Evolutionary conservation across 2,113 vertebrate genomes (phyloP), one percentile per base, ranked within the genome.

Genomic region (Chelonoidis abingdonii): DNA sequence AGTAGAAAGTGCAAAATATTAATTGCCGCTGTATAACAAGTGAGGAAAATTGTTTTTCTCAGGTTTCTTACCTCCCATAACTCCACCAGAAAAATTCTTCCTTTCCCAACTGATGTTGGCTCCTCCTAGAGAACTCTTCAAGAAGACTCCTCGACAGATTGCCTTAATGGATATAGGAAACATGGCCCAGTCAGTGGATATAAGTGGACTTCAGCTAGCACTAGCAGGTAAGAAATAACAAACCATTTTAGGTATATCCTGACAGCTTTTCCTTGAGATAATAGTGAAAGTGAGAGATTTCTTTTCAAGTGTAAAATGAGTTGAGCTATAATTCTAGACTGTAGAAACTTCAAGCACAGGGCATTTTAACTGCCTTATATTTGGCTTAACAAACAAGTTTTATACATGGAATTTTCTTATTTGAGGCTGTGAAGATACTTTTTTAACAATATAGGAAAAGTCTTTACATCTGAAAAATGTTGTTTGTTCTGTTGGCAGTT

Each of bases 1-100:
- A n/a, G 4, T 38, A 69, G 17, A n/a, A 11, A 50, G 84, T 69
- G 24, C 31, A 69, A 38, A 25, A 8, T 22, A 1, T 31, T 87
- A 44, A 22, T 31, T 83, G 50, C 7, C 38, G 0, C 13, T 56
- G 2, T 31, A 25, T 83, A 69, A n/a, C 65, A 88, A 86, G 9
- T 2, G 0, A 0, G 1, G 4, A 83, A 54, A 22, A 14, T 80
- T 86, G 25, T 17, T 80, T 47, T 95, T 89, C 24, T 17, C 98
- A 99, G 99, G 99, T 47, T 99, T 99, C 97, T 98, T 99, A 38
- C 99, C 99, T 21, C 99, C 99, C 84, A 99, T 99, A 98, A 99
- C 99, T 16, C 98, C 99, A 87, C 99, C 99, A 8, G 99, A 99
- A 98, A 99, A 99, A 96, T 99, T 99, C 98, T 99, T 99, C 87